These are phyloP conservation scores for Lithosia quadra DNA, from an alignment of 2,888 invertebrate genomes.

Conservation along the genomic window DNA sequence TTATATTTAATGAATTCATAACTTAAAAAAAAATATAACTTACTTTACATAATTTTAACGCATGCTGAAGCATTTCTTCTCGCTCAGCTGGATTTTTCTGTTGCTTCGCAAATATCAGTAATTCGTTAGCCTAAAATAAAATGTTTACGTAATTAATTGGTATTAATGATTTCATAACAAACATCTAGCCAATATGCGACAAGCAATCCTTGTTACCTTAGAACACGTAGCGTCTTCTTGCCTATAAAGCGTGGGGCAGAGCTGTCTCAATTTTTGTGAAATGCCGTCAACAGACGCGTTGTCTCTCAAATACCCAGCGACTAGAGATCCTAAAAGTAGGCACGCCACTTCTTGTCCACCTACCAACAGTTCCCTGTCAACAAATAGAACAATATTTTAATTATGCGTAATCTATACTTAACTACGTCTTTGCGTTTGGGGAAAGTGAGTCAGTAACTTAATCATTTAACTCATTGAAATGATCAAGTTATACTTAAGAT, in stretches of 20 bases:
- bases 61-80: constrained; percentile 91
- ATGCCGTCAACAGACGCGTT: constrained; percentile 98
- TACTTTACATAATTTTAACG: constrained; percentile 94
- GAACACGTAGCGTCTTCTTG: constrained; percentile 98
- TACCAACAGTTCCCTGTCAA: constrained; percentile 90
- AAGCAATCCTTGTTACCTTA: constrained; percentile 87
- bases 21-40: constrained; percentile 29
- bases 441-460: too few relatives aligned
- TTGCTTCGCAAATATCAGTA: constrained; percentile 93
- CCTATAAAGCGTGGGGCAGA: constrained; percentile 97
- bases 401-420: too few relatives aligned
- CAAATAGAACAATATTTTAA: not conserved
- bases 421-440: too few relatives aligned
- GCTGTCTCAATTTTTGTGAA: constrained; percentile 93
- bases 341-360: constrained; percentile 90
- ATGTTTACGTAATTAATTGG: not conserved
- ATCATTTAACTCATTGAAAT: too few relatives aligned
- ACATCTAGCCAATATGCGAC: not conserved
- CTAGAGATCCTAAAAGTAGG: constrained; percentile 93
- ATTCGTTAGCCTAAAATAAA: constrained; percentile 92
- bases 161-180: not conserved
- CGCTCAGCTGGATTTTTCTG: constrained; percentile 92
- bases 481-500: too few relatives aligned
- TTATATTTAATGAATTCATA: not conserved
- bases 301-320: constrained; percentile 97